A percentile compares a stretch with the other conserved stretches of the same genome.
Conservation (phyloP, 2,113 vertebrate genomes). For the Sylvia atricapilla region DNA sequence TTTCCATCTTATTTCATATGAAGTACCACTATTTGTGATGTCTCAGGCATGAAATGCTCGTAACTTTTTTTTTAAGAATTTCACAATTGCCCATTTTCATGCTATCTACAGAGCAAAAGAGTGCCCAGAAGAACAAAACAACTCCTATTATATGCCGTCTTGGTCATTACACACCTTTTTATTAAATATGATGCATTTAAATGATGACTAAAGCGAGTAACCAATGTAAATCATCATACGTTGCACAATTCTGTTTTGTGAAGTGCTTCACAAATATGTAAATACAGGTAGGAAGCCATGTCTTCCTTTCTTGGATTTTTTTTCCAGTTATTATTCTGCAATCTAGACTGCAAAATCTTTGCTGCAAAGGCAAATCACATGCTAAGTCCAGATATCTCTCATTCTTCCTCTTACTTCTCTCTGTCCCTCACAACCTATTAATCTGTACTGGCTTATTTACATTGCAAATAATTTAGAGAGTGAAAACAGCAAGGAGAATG, state of each 20-base stretch:
- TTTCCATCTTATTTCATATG: neutral
- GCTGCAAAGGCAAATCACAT: neutral
- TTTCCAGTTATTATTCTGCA: neutral
- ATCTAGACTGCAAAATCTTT: neutral
- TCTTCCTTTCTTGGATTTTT: neutral
- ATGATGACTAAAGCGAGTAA: neutral
- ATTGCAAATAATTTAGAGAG: neutral
- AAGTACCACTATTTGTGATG: neutral
- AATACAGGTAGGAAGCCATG: neutral
- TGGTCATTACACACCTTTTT: neutral
- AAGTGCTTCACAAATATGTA: neutral
- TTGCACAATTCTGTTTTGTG: neutral
- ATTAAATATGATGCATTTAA: neutral
- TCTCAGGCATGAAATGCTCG: neutral
- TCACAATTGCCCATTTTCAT: neutral
- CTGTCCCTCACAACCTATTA: neutral
- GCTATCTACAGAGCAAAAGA: neutral
- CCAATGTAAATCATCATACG: accelerated
- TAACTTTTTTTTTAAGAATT: neutral
- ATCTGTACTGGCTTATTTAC: neutral
- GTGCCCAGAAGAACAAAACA: neutral
- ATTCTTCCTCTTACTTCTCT: neutral
- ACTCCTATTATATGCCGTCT: neutral
- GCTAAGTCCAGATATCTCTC: neutral
- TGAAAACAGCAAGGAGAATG: neutral